Percentiles rank a stretch among this genome's conserved stretches.
Conservation (phyloP, 1,140 invertebrate genomes). For the Reticulitermes speratus region DNA sequence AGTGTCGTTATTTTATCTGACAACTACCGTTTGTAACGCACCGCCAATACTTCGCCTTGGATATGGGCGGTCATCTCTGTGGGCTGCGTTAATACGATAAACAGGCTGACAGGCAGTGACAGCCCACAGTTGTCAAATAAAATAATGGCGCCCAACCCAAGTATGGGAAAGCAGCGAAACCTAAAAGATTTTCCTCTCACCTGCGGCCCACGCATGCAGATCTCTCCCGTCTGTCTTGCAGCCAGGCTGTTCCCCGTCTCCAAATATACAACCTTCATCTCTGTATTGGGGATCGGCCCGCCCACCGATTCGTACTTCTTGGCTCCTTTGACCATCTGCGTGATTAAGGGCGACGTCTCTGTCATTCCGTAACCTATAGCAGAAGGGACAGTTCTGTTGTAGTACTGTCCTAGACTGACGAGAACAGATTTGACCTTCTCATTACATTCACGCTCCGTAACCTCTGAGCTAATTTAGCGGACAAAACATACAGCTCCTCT, state of each 20-base stretch:
- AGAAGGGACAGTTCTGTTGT: not conserved
- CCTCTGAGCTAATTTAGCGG: too few relatives aligned
- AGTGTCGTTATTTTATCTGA: not conserved
- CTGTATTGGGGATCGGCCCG: conserved; percentile 34
- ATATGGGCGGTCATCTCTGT: too few relatives aligned
- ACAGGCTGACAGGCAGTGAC: not conserved
- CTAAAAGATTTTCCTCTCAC: not conserved
- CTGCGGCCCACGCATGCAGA: conserved; percentile 46
- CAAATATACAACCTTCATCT: conserved; percentile 45
- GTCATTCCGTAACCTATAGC: conserved; percentile 39
- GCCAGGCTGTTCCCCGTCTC: conserved; percentile 44
- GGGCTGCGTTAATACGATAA: not conserved
- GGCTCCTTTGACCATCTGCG: not conserved
- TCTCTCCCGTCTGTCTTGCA: conserved; percentile 50
- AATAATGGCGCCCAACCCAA: not conserved
- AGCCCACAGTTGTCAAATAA: not conserved
- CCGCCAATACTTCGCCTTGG: too few relatives aligned
- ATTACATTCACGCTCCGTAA: too few relatives aligned
- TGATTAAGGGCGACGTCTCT: conserved; percentile 36
- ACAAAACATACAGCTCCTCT: too few relatives aligned
- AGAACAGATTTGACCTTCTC: too few relatives aligned
- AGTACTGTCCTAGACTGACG: too few relatives aligned
- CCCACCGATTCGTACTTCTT: conserved; percentile 35
- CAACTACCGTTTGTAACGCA: too few relatives aligned
- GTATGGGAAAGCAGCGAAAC: too few relatives aligned